Conservation (phyloP, 2,888 invertebrate species). For the Elegia similella region DNA sequence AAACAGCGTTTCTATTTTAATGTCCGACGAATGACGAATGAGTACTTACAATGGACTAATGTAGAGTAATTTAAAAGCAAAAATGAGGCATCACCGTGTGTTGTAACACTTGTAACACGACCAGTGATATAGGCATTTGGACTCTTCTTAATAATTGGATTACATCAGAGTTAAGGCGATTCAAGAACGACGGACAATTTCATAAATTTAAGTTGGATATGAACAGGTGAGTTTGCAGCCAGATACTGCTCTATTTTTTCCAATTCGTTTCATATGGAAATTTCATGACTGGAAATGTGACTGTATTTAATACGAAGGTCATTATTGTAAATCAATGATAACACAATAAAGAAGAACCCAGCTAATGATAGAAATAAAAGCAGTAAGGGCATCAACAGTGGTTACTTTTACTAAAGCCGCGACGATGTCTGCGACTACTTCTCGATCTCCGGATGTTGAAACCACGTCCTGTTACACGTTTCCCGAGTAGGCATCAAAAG, state of each 20-base stretch:
- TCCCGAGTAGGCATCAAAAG: background rate
- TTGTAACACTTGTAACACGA: background rate
- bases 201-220: background rate
- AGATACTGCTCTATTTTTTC: too few species aligned
- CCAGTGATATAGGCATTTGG: background rate
- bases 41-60: constrained; percentile 9
- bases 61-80: constrained; percentile 11
- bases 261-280: too few species aligned
- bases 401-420: too few species aligned
- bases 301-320: too few species aligned
- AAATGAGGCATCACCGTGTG: constrained; percentile 7
- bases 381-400: too few species aligned
- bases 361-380: too few species aligned
- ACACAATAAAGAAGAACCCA: too few species aligned
- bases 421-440: too few species aligned
- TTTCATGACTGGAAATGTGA: too few species aligned
- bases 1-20: constrained; percentile 9
- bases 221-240: too few species aligned
- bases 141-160: background rate
- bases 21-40: constrained; percentile 11
- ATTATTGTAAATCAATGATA: too few species aligned
- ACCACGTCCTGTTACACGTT: background rate
- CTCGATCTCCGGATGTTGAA: too few species aligned
- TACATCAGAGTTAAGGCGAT: background rate
- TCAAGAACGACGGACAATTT: background rate